Evolutionary conservation across 2,797 vertebrate species (phyloP), one percentile per base, ranked within the genome.

Genomic region (Chrysocyon brachyurus): DNA sequence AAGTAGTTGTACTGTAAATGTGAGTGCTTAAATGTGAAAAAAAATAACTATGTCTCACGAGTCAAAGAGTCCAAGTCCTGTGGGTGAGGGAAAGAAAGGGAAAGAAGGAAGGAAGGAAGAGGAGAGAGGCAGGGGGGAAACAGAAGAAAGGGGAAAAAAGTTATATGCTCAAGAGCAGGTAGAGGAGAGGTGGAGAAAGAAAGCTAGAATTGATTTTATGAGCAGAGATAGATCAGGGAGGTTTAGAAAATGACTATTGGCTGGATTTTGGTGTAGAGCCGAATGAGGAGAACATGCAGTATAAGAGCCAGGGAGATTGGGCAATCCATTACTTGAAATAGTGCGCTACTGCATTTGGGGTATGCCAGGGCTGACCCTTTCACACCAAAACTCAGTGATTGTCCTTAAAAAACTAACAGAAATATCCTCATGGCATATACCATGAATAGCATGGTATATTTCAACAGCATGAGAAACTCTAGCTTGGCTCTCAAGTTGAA

Each of bases 21-120:
- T 81, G 26, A 59, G n/a, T 15, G 12, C 73, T 92, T 95, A 75
- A 90, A 85, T 61, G n/a, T 90, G 21, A 49, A 88, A 84, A 72
- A 46, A 46, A 46, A 46, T 10, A 92, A 56, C 70, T 89, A 49
- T 16, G 64, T 16, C 11, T 89, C 66, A 68, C 12, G 33, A 73
- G 49, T 72, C 36, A 82, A 77, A 86, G 31, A 90, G 36, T 75
- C 40, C n/a, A 54, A 24, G 54, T 24, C 33, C 56, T 3, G 3
- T 75, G 22, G 17, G 21, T 7, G 22, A 11, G 22, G 2, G 2
- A 1, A 24, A 52, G 6, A 31, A 31, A 21, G 14, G 28, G 12
- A n/a, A 21, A 46, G 12, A 3, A 4, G 40, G 31, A 33, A n/a
- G 10, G 22, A 16, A 31, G 17, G 1, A 11, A 75, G 26, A 49